phyloP scores from a whole-genome alignment of 2,888 invertebrate species.

The Nymphalis c-album region DNA sequence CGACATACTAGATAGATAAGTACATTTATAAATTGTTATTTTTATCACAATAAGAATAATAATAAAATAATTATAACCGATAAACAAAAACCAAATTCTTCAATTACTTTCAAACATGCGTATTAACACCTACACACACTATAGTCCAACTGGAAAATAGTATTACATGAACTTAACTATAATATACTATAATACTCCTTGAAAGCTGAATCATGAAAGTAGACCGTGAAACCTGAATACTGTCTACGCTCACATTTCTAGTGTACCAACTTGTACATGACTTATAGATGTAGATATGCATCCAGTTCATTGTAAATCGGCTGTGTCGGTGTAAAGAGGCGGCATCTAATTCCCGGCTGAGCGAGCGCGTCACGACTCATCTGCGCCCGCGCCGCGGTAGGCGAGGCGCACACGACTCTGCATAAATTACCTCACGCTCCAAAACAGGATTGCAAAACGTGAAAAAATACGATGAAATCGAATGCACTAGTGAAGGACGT shows the following conservation, averaged over 20 bases:
- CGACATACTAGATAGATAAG: too few relatives aligned
- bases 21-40: too few relatives aligned
- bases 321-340: constrained; percentile 28
- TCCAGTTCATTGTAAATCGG: constrained; percentile 31
- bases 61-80: too few relatives aligned
- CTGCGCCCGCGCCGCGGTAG: constrained; percentile 40
- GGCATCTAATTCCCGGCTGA: constrained; percentile 59
- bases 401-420: constrained; percentile 64
- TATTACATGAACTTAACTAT: neutral
- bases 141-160: neutral
- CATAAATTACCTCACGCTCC: constrained; percentile 63
- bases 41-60: too few relatives aligned
- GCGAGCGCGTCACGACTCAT: constrained; percentile 61
- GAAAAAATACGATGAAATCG: constrained; percentile 13
- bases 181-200: neutral
- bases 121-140: too few relatives aligned
- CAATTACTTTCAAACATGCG: too few relatives aligned
- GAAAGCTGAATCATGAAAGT: neutral
- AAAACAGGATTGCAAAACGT: constrained; percentile 40
- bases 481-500: constrained; percentile 3
- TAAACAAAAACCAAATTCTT: too few relatives aligned
- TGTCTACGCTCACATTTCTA: neutral
- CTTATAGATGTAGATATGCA: constrained; percentile 25
- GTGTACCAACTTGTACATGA: constrained; percentile 13
- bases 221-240: constrained; percentile 1